A percentile compares a stretch with the other conserved stretches of the same genome.
These are phyloP conservation scores for Conger conger DNA, from an alignment of 2,113 vertebrate genomes.

Conservation along the genomic window DNA sequence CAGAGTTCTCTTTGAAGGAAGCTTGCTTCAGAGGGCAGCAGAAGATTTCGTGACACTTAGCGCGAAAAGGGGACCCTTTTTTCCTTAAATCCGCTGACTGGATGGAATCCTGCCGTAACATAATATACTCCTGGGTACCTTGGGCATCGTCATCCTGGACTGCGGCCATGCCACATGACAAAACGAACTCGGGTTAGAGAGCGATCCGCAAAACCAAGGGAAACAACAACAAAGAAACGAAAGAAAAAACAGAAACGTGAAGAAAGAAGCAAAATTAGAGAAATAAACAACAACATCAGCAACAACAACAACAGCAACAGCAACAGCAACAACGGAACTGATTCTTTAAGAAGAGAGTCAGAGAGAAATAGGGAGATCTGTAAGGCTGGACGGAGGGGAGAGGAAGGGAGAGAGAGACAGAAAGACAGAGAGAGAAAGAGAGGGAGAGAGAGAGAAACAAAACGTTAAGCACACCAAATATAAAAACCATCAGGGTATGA, in stretches of 20 bases:
- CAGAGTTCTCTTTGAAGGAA: constrained; percentile 94
- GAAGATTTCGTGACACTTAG: constrained; percentile 99
- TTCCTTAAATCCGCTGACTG: constrained; percentile 99
- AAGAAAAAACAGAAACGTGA: constrained; percentile 43
- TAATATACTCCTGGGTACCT: constrained; percentile 99
- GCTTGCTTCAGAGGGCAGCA: constrained; percentile 99
- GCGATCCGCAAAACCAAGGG: constrained; percentile 28
- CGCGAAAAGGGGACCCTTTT: constrained; percentile 99
- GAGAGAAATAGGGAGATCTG: constrained; percentile 4
- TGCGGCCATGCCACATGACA: constrained; percentile 92
- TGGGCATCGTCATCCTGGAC: constrained; percentile 99
- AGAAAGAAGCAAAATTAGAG: constrained; percentile 46
- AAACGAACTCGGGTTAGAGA: constrained; percentile 93
- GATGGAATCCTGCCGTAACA: constrained; percentile 99
- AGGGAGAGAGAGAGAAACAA: constrained; percentile 29
- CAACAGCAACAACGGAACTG: constrained; percentile 26
- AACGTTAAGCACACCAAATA: constrained; percentile 47
- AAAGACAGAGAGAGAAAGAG: constrained; percentile 22
- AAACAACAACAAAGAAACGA: constrained; percentile 33
- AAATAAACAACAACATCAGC: constrained; percentile 44
- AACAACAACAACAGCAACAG: constrained; percentile 42
- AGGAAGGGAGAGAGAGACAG: constrained; percentile 20
- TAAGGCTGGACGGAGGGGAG: constrained; percentile 8
- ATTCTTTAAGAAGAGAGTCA: constrained; percentile 30
- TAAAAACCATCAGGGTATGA: constrained; percentile 42